phyloP scores from a whole-genome alignment of 2,797 vertebrate species.

The Streptopelia turtur region DNA sequence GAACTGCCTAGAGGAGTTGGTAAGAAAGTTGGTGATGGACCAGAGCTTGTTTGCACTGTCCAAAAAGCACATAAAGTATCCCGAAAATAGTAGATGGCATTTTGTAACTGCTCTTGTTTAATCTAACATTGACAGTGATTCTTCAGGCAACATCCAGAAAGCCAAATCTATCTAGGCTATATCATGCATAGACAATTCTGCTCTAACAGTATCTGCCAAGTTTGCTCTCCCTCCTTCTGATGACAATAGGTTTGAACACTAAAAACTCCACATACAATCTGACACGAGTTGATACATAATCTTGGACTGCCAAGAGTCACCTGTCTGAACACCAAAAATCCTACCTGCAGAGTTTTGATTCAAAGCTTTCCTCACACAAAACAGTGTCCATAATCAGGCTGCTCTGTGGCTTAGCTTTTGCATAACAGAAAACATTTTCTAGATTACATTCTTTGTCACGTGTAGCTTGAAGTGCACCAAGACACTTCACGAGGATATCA shows the following conservation, averaged over 20 bases:
- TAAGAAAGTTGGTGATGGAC: neutral
- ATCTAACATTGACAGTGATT: neutral
- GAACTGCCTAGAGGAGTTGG: neutral
- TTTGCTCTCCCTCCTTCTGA: neutral
- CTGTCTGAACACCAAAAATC: neutral
- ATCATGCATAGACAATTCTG: neutral
- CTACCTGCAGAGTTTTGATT: neutral
- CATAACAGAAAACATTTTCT: neutral
- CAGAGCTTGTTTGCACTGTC: neutral
- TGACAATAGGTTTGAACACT: neutral
- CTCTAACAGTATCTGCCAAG: neutral
- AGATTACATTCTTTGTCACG: fast-evolving
- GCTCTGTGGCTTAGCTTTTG: neutral
- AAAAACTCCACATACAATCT: neutral
- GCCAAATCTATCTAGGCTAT: neutral
- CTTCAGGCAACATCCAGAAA: neutral
- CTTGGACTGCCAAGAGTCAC: neutral
- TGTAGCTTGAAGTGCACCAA: neutral
- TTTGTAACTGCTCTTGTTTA: neutral
- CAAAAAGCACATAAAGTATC: neutral
- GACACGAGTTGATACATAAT: neutral
- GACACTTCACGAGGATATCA: neutral
- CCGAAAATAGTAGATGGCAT: neutral
- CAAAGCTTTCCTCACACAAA: neutral
- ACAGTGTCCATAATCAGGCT: neutral